phyloP scores from a whole-genome alignment of 1,140 invertebrate genomes.

The Cydia splendana region DNA sequence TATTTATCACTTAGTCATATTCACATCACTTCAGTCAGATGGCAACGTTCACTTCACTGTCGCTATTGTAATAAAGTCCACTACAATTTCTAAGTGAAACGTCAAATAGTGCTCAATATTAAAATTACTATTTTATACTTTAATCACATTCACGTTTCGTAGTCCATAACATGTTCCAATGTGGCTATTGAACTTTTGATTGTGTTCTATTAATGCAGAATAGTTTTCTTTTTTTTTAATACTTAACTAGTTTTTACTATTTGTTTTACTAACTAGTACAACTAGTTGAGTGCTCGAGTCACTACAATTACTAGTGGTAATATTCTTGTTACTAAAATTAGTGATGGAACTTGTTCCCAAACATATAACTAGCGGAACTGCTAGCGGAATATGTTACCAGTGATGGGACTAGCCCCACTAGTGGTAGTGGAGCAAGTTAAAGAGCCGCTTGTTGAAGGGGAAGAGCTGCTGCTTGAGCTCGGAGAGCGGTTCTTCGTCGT shows the following conservation, averaged over 20 bases:
- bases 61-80: not conserved
- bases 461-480: too few species aligned
- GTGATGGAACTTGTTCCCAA: not conserved
- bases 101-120: not conserved
- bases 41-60: constrained; percentile 1
- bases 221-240: not conserved
- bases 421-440: not conserved
- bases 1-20: constrained; percentile 3
- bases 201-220: not conserved
- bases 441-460: too few species aligned
- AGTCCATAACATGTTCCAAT: not conserved
- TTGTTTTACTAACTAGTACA: too few species aligned
- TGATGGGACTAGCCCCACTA: not conserved
- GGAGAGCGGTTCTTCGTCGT: too few species aligned
- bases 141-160: constrained; percentile 4
- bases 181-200: not conserved
- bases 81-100: constrained; percentile 6
- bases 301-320: not conserved
- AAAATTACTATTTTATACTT: not conserved
- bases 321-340: not conserved
- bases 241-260: not conserved
- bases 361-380: not conserved
- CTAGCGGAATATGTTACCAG: not conserved
- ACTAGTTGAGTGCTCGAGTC: not conserved
- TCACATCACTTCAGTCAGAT: constrained; percentile 18